Evolutionary conservation across 2,888 invertebrate species (phyloP).

Genomic region (Zaprionus obscuricornis): DNA sequence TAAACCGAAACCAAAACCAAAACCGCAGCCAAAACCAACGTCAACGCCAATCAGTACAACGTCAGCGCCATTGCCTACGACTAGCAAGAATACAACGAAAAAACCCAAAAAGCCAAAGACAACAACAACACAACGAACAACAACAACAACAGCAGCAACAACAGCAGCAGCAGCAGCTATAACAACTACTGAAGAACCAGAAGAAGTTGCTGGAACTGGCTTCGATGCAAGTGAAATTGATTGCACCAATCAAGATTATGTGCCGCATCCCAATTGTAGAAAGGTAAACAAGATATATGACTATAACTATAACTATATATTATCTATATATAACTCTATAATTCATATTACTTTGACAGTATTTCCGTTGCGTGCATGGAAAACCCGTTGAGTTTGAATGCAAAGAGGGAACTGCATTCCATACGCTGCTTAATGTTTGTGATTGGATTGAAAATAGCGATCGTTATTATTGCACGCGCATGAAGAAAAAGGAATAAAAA

Average conservation of each 20-base stretch:
- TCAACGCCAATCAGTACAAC: conserved; percentile 54
- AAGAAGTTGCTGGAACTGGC: conserved; percentile 21
- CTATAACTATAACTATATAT: background rate
- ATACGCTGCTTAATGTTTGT: conserved; percentile 88
- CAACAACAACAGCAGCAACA: conserved; percentile 54
- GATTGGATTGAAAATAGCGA: conserved; percentile 92
- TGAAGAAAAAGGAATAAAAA: conserved; percentile 54
- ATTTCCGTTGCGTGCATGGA: conserved; percentile 93
- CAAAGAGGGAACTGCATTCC: conserved; percentile 89
- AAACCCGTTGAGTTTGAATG: conserved; percentile 89
- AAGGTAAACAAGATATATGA: conserved; percentile 84
- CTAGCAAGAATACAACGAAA: conserved; percentile 61
- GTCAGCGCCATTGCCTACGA: conserved; percentile 64
- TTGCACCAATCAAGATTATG: conserved; percentile 85
- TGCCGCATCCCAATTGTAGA: conserved; percentile 86
- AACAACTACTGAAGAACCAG: conserved; percentile 45
- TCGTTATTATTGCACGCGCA: conserved; percentile 83
- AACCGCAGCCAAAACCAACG: conserved; percentile 71
- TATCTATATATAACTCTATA: background rate
- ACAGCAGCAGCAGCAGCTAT: conserved; percentile 56
- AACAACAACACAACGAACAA: conserved; percentile 59
- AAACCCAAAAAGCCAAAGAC: conserved; percentile 78
- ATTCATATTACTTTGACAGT: conserved; percentile 84
- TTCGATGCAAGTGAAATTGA: conserved; percentile 80
- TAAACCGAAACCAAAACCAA: conserved; percentile 74